Conservation (phyloP, 1,140 invertebrate genomes). For the Aphaenogaster rudis region DNA sequence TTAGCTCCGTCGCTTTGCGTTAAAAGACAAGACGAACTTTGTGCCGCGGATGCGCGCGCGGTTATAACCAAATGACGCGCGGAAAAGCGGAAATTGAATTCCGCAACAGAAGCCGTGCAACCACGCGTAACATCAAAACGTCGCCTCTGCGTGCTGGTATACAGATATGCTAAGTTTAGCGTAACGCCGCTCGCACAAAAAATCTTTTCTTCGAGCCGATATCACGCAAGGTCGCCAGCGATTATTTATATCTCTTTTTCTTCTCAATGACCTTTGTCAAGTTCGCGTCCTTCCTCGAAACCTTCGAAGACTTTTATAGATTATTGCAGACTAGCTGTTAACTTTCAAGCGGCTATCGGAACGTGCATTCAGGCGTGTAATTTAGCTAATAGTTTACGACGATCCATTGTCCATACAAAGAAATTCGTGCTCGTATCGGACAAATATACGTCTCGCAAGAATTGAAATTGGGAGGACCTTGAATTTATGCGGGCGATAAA, state of each 20-base stretch:
- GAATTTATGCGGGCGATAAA: conserved; percentile 71
- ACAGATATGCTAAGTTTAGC: background rate
- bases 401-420: background rate
- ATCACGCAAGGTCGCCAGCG: background rate
- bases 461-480: conserved; percentile 65
- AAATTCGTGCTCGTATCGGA: background rate
- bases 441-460: conserved; percentile 53
- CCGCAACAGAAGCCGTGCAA: conserved; percentile 40
- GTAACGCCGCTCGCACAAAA: conserved; percentile 5
- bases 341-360: conserved; percentile 7
- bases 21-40: conserved; percentile 64
- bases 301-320: conserved; percentile 25
- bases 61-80: conserved; percentile 58
- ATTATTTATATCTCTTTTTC: conserved; percentile 37
- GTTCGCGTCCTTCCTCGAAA: background rate
- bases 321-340: background rate
- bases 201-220: conserved; percentile 21
- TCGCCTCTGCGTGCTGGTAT: background rate
- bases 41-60: conserved; percentile 26
- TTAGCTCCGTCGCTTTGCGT: conserved; percentile 65
- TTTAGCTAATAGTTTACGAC: background rate
- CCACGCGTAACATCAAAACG: conserved; percentile 40
- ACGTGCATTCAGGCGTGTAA: background rate
- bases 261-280: conserved; percentile 2
- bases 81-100: conserved; percentile 63